Base-by-base conservation (phyloP, 2,888 invertebrate species). In the Oscheius sp. region DNA sequence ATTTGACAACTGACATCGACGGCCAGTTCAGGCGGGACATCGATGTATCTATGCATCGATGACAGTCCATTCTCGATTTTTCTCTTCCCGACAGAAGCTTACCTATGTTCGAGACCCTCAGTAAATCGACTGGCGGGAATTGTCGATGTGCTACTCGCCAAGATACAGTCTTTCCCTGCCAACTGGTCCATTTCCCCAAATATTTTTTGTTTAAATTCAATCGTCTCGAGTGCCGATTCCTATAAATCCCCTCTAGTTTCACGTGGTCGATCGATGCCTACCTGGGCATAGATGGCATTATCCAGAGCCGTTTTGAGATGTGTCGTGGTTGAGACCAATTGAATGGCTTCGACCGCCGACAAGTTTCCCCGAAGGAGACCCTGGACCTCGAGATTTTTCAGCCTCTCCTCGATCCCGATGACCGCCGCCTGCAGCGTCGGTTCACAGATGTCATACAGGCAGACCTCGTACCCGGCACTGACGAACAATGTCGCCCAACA, bases 401-500 rank as follows among this genome's bases (percentile, higher is more conserved):
- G 66, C 45, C 79, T 80, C 35, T 53, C 74, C 46, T 72, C 73
- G 13, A 83, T 76, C 12, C 61, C 55, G 27, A 18, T 43, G 21
- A 56, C 41, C 1, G 79, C 77, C 13, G 72, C 72, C 12, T 66
- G 56, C 21, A 81, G 23, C n/a, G 72, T 68, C 25, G 76, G 74
- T 1, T 80, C 73, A 6, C 81, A 79, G 9, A 88, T 80, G 78
- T 98, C 98, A 89, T 93, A 97, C 63, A 98, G 91, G 16, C 91
- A 91, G 35, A 97, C 96, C 88, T 93, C 91, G 89, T 96, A 96
- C 12, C 96, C 96, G 5, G 93, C 94, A 9, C 94, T 93, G 0
- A 95, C 95, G 89, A 96, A 98, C 45, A 97, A 91, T 95, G 97
- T 96, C 0, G 96, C 94, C 95, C 96, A 98, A 85, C 96, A 96